These are phyloP conservation scores for Geococcyx californianus DNA, from an alignment of 2,113 vertebrate species.

Conservation along the genomic window DNA sequence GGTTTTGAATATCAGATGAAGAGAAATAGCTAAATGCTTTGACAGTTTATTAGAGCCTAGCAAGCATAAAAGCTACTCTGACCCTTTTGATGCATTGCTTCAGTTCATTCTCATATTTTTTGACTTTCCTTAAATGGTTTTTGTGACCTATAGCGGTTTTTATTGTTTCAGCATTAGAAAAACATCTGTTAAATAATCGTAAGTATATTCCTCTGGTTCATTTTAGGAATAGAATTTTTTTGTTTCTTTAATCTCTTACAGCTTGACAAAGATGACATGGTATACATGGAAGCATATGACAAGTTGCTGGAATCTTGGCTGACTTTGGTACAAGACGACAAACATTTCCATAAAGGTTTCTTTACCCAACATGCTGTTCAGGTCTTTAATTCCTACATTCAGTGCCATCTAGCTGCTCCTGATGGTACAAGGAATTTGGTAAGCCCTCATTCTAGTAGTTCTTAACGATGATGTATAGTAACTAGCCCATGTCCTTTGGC, in stretches of 20 bases:
- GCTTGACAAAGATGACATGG: conserved; percentile 99
- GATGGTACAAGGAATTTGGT: conserved; percentile 99
- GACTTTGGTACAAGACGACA: conserved; percentile 94
- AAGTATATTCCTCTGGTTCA: not conserved
- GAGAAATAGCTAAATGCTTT: not conserved
- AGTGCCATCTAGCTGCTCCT: conserved; percentile 96
- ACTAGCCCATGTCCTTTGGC: not conserved
- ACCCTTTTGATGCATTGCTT: not conserved
- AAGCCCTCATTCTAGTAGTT: conserved; percentile 52
- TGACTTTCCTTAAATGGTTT: not conserved
- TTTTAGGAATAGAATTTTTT: not conserved
- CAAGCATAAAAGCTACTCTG: not conserved
- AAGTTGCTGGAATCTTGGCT: conserved; percentile 97
- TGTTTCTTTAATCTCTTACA: conserved; percentile 50
- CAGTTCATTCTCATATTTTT: not conserved
- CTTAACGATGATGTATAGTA: not conserved
- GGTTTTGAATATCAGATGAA: not conserved
- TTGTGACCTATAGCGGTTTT: not conserved
- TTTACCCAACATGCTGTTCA: conserved; percentile 96
- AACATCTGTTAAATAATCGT: not conserved
- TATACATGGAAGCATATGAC: conserved; percentile 99
- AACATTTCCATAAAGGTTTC: conserved; percentile 96
- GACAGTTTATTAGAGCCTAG: not conserved
- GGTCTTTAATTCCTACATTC: conserved; percentile 98
- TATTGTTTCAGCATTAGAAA: not conserved